Evolutionary conservation across 2,113 vertebrate genomes (phyloP).

Genomic region (Callocephalon fimbriatum): DNA sequence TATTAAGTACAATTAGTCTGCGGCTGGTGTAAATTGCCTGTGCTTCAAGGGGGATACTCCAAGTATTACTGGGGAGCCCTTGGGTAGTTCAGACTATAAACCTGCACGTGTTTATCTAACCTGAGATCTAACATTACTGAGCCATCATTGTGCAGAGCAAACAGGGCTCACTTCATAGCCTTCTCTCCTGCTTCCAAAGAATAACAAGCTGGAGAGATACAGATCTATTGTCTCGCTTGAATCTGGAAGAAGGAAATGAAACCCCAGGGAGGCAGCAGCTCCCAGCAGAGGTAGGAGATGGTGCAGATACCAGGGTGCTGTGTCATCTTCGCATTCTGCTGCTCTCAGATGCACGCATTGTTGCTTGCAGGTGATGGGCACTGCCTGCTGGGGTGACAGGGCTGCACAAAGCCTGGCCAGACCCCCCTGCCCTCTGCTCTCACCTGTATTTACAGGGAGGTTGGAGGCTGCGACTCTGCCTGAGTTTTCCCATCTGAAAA

Average conservation of each 20-base stretch:
- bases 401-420: neutral
- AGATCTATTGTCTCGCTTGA: neutral
- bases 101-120: neutral
- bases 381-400: neutral
- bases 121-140: neutral
- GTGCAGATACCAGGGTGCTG: neutral
- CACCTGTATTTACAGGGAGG: neutral
- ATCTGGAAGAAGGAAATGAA: neutral
- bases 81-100: neutral
- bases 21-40: neutral
- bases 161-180: neutral
- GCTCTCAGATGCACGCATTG: neutral
- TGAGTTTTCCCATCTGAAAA: neutral
- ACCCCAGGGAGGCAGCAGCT: neutral
- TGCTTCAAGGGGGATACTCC: neutral
- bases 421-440: neutral
- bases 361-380: neutral
- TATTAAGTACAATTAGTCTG: neutral
- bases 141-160: neutral
- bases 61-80: neutral
- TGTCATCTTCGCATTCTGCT: neutral
- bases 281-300: neutral
- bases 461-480: neutral
- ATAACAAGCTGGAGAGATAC: neutral
- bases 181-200: neutral